Evolutionary conservation across 2,797 vertebrate species (phyloP).

Genomic region (Enteromius trimaculatus): DNA sequence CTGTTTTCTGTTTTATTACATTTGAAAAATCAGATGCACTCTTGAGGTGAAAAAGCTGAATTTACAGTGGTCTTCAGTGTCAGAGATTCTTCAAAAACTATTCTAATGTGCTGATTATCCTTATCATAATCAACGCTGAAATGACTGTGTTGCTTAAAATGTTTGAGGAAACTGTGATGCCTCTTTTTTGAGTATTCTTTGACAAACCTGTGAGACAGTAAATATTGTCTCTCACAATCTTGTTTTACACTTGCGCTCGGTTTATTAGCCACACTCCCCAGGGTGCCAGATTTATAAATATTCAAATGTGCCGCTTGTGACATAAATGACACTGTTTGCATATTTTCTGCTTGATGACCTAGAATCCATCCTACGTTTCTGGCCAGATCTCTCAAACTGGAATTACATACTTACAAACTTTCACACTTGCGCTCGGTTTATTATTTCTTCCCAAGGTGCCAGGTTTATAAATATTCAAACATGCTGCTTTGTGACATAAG

Average conservation of each 20-base stretch:
- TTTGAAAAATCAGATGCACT: background rate
- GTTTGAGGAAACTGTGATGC: background rate
- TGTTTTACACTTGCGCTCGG: conserved; percentile 52
- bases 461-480: conserved; percentile 69
- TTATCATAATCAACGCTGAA: background rate
- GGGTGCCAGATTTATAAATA: conserved; percentile 66
- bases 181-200: background rate
- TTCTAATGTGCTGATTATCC: background rate
- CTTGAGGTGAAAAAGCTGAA: background rate
- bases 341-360: conserved; percentile 29
- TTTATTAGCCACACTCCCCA: conserved; percentile 54
- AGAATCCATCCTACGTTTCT: too few relatives aligned
- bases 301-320: conserved; percentile 55
- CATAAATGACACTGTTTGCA: conserved; percentile 60
- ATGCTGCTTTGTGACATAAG: conserved; percentile 45
- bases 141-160: background rate
- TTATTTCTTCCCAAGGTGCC: conserved; percentile 52
- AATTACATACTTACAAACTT: conserved; percentile 8
- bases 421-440: conserved; percentile 49
- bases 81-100: background rate
- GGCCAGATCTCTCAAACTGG: too few relatives aligned
- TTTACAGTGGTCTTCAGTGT: background rate
- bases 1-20: background rate
- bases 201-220: conserved; percentile 57
- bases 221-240: conserved; percentile 71